phyloP scores from a whole-genome alignment of 1,140 invertebrate species.

The Heliconius himera region DNA sequence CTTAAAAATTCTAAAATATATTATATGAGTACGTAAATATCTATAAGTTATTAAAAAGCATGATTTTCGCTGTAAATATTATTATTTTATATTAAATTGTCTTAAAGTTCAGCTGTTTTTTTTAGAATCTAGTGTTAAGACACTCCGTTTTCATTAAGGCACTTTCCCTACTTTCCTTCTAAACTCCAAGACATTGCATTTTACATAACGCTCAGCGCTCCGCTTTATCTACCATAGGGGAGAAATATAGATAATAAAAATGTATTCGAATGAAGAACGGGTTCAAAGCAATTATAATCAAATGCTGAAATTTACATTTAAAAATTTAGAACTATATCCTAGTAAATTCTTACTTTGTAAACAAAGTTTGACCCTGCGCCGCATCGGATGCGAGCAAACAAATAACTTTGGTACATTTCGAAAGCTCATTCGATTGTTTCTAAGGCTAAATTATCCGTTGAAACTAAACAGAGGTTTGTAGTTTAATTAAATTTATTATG shows the following conservation, averaged over 20 bases:
- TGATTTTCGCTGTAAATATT: not conserved
- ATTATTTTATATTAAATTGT: not conserved
- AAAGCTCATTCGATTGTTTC: conserved; percentile 5
- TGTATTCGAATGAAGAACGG: too few relatives aligned
- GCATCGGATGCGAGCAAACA: not conserved
- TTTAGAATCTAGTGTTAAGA: not conserved
- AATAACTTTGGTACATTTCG: conserved; percentile 12
- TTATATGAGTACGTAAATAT: too few relatives aligned
- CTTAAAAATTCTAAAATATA: too few relatives aligned
- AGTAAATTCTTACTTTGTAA: conserved; percentile 1
- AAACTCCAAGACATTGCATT: too few relatives aligned
- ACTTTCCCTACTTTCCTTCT: too few relatives aligned
- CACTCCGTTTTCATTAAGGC: too few relatives aligned
- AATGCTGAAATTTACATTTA: not conserved
- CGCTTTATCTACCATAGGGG: too few relatives aligned
- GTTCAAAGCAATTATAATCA: too few relatives aligned
- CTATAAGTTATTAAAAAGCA: too few relatives aligned
- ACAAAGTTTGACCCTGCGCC: not conserved
- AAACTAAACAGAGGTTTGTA: not conserved
- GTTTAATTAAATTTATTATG: not conserved
- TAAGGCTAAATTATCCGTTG: conserved; percentile 9
- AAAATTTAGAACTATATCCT: not conserved
- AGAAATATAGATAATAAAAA: too few relatives aligned
- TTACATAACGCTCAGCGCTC: too few relatives aligned
- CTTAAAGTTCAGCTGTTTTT: not conserved